Base-by-base conservation (phyloP, 2,113 vertebrate genomes). In the Melospiza georgiana region DNA sequence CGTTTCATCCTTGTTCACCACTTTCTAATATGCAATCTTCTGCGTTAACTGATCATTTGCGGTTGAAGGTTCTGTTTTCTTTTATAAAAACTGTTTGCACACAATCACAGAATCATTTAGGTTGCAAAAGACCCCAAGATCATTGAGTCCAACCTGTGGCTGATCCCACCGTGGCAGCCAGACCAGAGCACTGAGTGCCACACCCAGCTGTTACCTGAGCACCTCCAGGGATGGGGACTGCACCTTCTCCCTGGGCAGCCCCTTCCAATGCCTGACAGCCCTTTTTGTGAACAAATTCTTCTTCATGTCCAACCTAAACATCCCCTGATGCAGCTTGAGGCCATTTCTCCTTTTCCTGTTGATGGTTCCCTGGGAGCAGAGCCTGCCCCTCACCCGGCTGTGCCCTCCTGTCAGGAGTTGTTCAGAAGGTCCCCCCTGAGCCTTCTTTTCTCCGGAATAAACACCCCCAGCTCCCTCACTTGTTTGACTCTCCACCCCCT, bases 321-420 rank as follows among this genome's bases (percentile, higher is more conserved):
- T 69, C 4, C n/a, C 18, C 7, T 1, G 0, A 3, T 6, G 8
- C 71, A 90, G 8, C 30, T 31, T 41, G 48, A 55, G 48, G 3
- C 41, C 1, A 0, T 27, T 55, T 16, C 9, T 37, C 7, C 46
- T 10, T 6, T 14, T 31, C 14, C 35, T 49, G 21, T 23, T 6
- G 37, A 17, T 65, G 24, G 23, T 13, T 76, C 25, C 24, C 35
- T 12, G 14, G 71, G 25, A 37, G 17, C 48, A 76, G 12, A 31
- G 3, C 71, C 63, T 4, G 14, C 7, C 5, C 11, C 20, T 7
- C 9, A 2, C 13, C n/a, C 1, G 6, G 55, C 27, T 55, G 39
- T 6, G 0, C 20, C 21, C 24, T 41, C 16, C 30, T 48, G 9
- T 1, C n/a, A 27, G 17, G 43, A 48, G 7, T 1, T 55, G 24